A percentile compares a stretch with the other conserved stretches of the same genome.
Conservation (phyloP, 92 coral and sea anemone species). For the Virgularia gustaviana region DNA sequence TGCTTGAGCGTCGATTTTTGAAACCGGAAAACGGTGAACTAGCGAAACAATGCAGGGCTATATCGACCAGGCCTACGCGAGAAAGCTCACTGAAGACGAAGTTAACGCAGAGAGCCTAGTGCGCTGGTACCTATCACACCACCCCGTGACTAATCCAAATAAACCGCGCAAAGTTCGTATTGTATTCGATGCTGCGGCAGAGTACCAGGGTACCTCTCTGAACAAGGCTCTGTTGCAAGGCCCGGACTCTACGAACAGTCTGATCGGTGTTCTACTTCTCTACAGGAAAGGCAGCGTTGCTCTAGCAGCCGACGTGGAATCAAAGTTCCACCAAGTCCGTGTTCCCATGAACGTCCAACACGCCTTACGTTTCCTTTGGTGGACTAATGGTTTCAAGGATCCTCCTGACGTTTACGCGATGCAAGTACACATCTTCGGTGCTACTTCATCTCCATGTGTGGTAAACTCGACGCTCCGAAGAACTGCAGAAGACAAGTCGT, state of each 20-base stretch:
- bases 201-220: too few relatives aligned
- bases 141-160: conserved; percentile 52
- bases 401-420: conserved; percentile 50
- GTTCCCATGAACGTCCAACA: conserved; percentile 53
- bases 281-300: conserved; percentile 52
- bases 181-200: too few relatives aligned
- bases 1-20: conserved; percentile 33
- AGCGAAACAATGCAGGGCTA: conserved; percentile 48
- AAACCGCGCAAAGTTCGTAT: too few relatives aligned
- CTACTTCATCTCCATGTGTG: conserved; percentile 53
- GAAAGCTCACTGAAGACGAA: conserved; percentile 48
- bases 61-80: conserved; percentile 45
- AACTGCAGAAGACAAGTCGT: conserved; percentile 46
- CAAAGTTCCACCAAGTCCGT: conserved; percentile 61
- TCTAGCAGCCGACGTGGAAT: conserved; percentile 54
- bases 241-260: too few relatives aligned
- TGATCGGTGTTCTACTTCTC: too few relatives aligned
- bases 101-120: conserved; percentile 2
- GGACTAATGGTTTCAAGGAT: conserved; percentile 35
- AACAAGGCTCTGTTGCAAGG: too few relatives aligned
- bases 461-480: conserved; percentile 54
- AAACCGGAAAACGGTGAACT: conserved; percentile 25
- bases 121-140: conserved; percentile 54
- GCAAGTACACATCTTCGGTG: conserved; percentile 63
- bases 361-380: conserved; percentile 59